Evolutionary conservation across 2,113 vertebrate genomes (phyloP).

Genomic region (Neodontobutis hainanensis): DNA sequence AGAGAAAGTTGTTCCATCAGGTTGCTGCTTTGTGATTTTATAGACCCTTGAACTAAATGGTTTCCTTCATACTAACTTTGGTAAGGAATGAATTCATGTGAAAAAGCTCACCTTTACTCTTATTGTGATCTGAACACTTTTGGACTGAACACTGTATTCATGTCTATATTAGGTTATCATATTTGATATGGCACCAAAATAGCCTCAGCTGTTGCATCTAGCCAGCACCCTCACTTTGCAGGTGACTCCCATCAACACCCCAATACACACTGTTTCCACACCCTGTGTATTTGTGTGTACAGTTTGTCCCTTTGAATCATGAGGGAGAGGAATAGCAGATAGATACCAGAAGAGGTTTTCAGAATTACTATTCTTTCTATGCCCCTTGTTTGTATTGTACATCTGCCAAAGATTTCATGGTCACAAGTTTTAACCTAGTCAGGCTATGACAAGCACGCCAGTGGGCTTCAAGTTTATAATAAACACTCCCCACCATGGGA

Average conservation of each 20-base stretch:
- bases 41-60: too few species aligned
- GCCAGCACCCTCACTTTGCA: slow-evolving; percentile 42
- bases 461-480: slow-evolving; percentile 22
- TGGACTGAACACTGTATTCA: not conserved
- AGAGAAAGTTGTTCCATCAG: too few species aligned
- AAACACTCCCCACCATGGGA: slow-evolving; percentile 35
- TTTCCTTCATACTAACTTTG: too few species aligned
- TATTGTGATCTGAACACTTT: slow-evolving; percentile 1
- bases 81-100: too few species aligned
- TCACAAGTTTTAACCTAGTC: slow-evolving; percentile 46
- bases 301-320: slow-evolving; percentile 18
- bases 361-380: slow-evolving; percentile 42
- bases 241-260: slow-evolving; percentile 61
- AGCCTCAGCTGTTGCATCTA: slow-evolving; percentile 73
- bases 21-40: too few species aligned
- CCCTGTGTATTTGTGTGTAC: slow-evolving; percentile 3
- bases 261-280: too few species aligned
- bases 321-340: slow-evolving; percentile 14
- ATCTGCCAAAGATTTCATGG: slow-evolving; percentile 41
- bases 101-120: not conserved
- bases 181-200: slow-evolving; percentile 65
- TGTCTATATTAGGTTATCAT: slow-evolving; percentile 52
- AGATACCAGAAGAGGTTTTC: slow-evolving; percentile 41
- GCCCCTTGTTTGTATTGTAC: slow-evolving; percentile 2
- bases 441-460: slow-evolving; percentile 7